Percentiles rank a stretch among this genome's conserved stretches.
These are phyloP conservation scores for Stenopsyche tienmushanensis DNA, from an alignment of 1,140 invertebrate species.

Conservation along the genomic window DNA sequence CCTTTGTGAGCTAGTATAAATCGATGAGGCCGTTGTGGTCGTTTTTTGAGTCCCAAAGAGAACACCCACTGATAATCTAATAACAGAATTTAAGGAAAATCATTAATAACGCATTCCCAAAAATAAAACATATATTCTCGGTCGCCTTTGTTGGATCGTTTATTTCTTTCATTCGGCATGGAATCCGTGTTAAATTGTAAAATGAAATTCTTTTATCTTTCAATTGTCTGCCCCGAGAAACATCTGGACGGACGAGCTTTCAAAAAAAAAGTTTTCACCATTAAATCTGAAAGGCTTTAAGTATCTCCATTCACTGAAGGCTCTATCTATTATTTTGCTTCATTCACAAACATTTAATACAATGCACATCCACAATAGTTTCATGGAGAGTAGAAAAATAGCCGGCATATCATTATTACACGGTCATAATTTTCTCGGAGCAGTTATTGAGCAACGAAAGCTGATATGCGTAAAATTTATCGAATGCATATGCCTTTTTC, in stretches of 20 bases:
- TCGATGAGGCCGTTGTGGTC: slow-evolving; percentile 8
- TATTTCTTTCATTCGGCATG: slow-evolving; percentile 26
- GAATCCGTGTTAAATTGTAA: slow-evolving; percentile 41
- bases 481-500: background rate
- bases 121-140: slow-evolving; percentile 27
- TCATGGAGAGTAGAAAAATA: no score
- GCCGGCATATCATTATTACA: no score
- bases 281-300: no score
- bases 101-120: slow-evolving; percentile 47
- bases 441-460: background rate
- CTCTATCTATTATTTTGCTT: no score
- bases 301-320: no score
- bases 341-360: no score
- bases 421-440: no score
- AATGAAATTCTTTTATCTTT: slow-evolving; percentile 34
- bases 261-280: slow-evolving; percentile 1
- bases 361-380: no score
- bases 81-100: slow-evolving; percentile 53
- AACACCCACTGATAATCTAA: slow-evolving; percentile 50
- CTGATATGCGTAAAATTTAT: background rate
- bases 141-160: slow-evolving; percentile 28
- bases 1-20: background rate
- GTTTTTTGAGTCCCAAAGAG: slow-evolving; percentile 27
- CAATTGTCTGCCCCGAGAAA: slow-evolving; percentile 21
- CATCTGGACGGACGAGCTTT: slow-evolving; percentile 19